Evolutionary conservation across 2,113 vertebrate genomes (phyloP).

Genomic region (Zeus faber): DNA sequence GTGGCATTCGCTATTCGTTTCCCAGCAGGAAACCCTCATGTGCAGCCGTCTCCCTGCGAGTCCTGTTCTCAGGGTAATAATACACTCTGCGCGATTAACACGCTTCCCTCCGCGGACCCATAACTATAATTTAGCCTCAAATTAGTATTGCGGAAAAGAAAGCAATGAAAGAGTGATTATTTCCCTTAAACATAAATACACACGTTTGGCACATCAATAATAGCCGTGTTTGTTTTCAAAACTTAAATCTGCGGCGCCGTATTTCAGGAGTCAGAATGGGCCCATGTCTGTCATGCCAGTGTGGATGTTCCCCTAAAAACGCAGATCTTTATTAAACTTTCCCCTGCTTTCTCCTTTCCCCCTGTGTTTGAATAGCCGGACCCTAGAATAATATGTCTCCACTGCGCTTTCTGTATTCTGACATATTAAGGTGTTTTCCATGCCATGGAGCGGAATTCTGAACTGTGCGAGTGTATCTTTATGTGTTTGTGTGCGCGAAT

Average conservation of each 20-base stretch:
- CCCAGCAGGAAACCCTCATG: slow-evolving; percentile 44
- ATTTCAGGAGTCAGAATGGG: slow-evolving; percentile 40
- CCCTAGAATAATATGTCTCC: slow-evolving; percentile 47
- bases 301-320: slow-evolving; percentile 38
- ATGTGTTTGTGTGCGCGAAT: not conserved
- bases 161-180: slow-evolving; percentile 65
- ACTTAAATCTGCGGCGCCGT: slow-evolving; percentile 28
- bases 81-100: slow-evolving; percentile 59
- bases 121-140: slow-evolving; percentile 61
- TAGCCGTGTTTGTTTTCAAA: slow-evolving; percentile 64
- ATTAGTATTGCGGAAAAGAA: slow-evolving; percentile 63
- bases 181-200: slow-evolving; percentile 60
- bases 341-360: slow-evolving; percentile 25
- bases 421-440: slow-evolving; percentile 44
- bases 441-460: slow-evolving; percentile 14
- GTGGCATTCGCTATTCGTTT: slow-evolving; percentile 39
- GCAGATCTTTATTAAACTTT: slow-evolving; percentile 54
- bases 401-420: slow-evolving; percentile 18
- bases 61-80: slow-evolving; percentile 55
- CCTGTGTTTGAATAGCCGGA: slow-evolving; percentile 37
- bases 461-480: not conserved
- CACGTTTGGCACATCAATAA: slow-evolving; percentile 53
- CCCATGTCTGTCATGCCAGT: slow-evolving; percentile 36
- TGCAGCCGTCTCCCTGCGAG: slow-evolving; percentile 21
- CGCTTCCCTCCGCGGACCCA: slow-evolving; percentile 46